These are phyloP conservation scores for Helleia helle DNA, from an alignment of 2,888 invertebrate genomes.

Conservation along the genomic window DNA sequence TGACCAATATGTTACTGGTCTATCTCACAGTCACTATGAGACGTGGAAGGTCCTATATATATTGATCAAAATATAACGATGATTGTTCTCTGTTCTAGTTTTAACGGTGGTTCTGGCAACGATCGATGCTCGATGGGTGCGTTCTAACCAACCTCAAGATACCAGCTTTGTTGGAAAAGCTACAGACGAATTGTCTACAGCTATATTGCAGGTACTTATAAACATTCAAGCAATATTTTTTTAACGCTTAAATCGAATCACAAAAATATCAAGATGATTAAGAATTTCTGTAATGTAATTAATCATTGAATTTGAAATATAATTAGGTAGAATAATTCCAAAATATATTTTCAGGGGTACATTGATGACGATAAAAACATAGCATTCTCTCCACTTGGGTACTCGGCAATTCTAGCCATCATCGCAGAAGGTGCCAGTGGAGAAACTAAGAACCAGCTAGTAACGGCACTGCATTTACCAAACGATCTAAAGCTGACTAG, in stretches of 20 bases:
- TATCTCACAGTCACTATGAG: too few species aligned
- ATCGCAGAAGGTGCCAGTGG: constrained; percentile 77
- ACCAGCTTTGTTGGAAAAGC: constrained; percentile 67
- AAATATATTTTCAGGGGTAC: constrained; percentile 51
- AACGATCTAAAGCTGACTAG: constrained; percentile 57
- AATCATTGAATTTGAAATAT: too few species aligned
- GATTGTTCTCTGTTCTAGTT: constrained; percentile 13
- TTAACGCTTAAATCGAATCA: too few species aligned
- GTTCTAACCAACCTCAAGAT: constrained; percentile 42
- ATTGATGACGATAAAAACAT: constrained; percentile 71
- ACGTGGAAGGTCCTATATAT: too few species aligned
- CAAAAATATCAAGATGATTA: too few species aligned
- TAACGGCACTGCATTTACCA: constrained; percentile 71
- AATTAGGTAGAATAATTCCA: background rate
- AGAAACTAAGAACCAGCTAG: constrained; percentile 73
- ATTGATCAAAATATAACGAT: too few species aligned
- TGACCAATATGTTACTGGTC: too few species aligned
- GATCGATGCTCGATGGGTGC: constrained; percentile 44
- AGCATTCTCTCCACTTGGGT: constrained; percentile 78
- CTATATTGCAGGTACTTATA: constrained; percentile 72
- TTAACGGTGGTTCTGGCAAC: constrained; percentile 31
- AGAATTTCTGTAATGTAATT: too few species aligned
- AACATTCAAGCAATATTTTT: too few species aligned
- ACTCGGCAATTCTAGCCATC: constrained; percentile 76
- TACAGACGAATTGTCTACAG: constrained; percentile 64